These are phyloP conservation scores for Crypturellus tataupa DNA, from an alignment of 2,797 vertebrate genomes.

Conservation along the genomic window DNA sequence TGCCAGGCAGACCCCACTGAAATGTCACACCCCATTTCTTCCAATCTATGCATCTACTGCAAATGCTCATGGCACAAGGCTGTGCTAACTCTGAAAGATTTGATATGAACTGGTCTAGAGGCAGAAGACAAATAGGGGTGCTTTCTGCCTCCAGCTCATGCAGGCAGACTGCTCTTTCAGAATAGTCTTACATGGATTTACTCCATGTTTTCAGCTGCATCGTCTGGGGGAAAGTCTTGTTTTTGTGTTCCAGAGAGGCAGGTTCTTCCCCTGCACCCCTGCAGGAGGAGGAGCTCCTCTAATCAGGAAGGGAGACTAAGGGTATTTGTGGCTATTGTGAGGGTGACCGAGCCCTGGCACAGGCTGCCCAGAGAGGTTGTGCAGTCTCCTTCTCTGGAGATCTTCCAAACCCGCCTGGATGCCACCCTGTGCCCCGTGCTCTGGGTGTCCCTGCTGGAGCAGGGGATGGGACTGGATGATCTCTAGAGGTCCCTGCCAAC, in stretches of 20 bases:
- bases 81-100: background rate
- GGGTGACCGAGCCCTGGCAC: no score
- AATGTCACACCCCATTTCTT: constrained; percentile 43
- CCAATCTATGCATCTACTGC: background rate
- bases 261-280: background rate
- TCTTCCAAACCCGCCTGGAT: no score
- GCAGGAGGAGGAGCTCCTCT: background rate
- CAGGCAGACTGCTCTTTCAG: background rate
- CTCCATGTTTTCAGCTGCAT: background rate
- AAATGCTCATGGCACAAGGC: background rate
- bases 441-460: no score
- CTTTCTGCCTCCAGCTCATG: background rate
- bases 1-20: background rate
- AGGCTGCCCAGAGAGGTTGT: no score
- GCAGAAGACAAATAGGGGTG: background rate
- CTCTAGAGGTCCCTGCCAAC: no score
- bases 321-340: background rate
- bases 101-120: background rate
- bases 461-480: no score
- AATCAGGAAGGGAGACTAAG: fast-evolving
- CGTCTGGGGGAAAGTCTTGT: background rate
- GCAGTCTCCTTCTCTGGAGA: no score
- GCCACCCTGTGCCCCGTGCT: no score
- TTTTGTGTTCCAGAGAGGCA: background rate
- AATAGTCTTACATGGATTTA: background rate